Evolutionary conservation across 2,888 invertebrate species (phyloP).

Genomic region (Cerastoderma edule): DNA sequence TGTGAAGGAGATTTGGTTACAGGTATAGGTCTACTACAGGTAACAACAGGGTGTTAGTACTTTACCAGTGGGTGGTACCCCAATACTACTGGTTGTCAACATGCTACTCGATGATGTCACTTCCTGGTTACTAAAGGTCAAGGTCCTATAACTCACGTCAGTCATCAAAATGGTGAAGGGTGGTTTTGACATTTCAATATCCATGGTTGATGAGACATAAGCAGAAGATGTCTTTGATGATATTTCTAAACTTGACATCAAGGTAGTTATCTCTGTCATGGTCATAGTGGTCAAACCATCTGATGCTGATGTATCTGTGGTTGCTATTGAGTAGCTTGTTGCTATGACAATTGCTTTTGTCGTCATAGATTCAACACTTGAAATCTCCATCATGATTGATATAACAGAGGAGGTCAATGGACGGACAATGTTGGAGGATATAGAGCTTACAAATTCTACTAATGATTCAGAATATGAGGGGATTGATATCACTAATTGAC

Average conservation of each 20-base stretch:
- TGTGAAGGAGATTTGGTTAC: too few relatives aligned
- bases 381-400: not conserved
- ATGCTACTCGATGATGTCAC: slow-evolving; percentile 1
- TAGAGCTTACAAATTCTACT: too few relatives aligned
- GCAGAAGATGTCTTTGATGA: not conserved
- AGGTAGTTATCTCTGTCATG: not conserved
- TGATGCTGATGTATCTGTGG: not conserved
- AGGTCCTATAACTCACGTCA: too few relatives aligned
- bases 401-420: not conserved
- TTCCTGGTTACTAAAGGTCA: not conserved
- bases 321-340: not conserved
- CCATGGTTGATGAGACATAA: not conserved
- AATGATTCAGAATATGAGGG: too few relatives aligned
- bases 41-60: slow-evolving; percentile 11
- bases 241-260: too few relatives aligned
- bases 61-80: slow-evolving; percentile 15
- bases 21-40: too few relatives aligned
- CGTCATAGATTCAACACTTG: not conserved
- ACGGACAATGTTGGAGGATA: not conserved
- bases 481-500: too few relatives aligned
- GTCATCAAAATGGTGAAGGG: too few relatives aligned
- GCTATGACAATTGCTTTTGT: not conserved
- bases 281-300: not conserved
- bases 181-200: not conserved
- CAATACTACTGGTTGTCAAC: slow-evolving; percentile 13